phyloP scores from a whole-genome alignment of 1,140 invertebrate species.

The Drosophila hydei region DNA sequence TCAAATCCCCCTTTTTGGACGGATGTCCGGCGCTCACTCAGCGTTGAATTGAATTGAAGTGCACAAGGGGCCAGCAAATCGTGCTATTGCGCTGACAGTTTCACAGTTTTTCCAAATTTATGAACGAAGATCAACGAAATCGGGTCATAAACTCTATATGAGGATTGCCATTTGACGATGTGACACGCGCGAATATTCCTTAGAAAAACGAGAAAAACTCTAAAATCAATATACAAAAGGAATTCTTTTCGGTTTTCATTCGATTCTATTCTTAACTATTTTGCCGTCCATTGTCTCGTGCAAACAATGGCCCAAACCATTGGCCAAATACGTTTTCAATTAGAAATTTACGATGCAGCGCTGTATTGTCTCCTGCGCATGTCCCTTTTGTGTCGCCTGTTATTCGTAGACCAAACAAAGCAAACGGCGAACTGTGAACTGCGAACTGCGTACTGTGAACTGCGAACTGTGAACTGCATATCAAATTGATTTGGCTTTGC shows the following conservation, averaged over 20 bases:
- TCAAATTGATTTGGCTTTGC: constrained; percentile 58
- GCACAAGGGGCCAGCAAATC: background rate
- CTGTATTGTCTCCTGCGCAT: constrained; percentile 34
- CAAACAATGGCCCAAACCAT: constrained; percentile 44
- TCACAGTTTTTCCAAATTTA: constrained; percentile 22
- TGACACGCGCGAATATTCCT: constrained; percentile 32
- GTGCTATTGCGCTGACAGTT: constrained; percentile 28
- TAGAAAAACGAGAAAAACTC: constrained; percentile 7
- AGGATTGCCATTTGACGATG: background rate
- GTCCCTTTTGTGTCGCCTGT: constrained; percentile 36
- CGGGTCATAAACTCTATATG: constrained; percentile 4
- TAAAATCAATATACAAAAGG: background rate
- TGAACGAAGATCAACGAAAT: constrained; percentile 9
- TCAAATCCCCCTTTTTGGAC: constrained; percentile 13
- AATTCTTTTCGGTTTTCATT: constrained; percentile 19
- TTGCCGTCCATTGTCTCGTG: constrained; percentile 40
- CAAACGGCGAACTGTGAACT: constrained; percentile 17
- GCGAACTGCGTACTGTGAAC: too few species aligned
- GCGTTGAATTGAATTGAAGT: background rate
- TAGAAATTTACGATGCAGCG: constrained; percentile 74
- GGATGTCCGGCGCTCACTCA: constrained; percentile 41
- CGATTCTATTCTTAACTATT: constrained; percentile 4
- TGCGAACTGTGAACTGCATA: too few species aligned
- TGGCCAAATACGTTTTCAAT: constrained; percentile 70
- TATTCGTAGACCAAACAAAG: constrained; percentile 35